Evolutionary conservation across 2,113 vertebrate species (phyloP), one percentile per base, ranked within the genome.

Genomic region (Ochotona princeps): DNA sequence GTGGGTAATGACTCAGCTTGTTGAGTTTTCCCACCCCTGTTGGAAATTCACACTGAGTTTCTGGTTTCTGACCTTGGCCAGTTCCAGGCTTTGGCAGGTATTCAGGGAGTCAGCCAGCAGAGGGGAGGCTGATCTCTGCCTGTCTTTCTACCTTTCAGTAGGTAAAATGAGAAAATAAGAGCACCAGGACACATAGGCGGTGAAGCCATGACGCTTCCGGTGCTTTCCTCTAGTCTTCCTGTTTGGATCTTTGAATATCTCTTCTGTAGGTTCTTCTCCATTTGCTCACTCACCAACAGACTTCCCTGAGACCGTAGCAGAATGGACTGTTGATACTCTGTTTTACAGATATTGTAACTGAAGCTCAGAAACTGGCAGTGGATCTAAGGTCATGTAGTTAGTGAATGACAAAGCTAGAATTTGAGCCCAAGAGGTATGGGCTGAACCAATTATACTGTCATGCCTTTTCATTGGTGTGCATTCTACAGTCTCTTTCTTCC

Each of bases 401-500:
- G 30, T 44, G 78, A 79, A 17, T 82, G 25, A 35, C 51, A 66
- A 63, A 65, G 54, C 26, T 15, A 32, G 47, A 28, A 23, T 82
- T 30, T 78, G 49, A 80, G 32, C 15, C 49, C 57, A 49, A 11
- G 57, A 32, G 30, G 30, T n/a, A 20, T 32, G 35, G 25, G 74
- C 47, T n/a, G 49, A 54, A 25, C 20, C 10, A 61, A 0, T 81
- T 67, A 61, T 20, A 1, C 13, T 14, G 8, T 8, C 8, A 4
- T 26, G 7, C 76, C n/a, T 73, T 76, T 87, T 32, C 69, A 25
- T 44, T 88, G 25, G 10, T 49, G 0, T 60, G 30, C 70, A 30
- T 51, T 15, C 51, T n/a, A 18, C 49, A 60, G 3, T 5, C 38
- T 14, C 87, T 95, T 87, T 63, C 83, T 96, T 92, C 69, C 28